phyloP scores from a whole-genome alignment of 2,113 vertebrate species.

The Heteronetta atricapilla region DNA sequence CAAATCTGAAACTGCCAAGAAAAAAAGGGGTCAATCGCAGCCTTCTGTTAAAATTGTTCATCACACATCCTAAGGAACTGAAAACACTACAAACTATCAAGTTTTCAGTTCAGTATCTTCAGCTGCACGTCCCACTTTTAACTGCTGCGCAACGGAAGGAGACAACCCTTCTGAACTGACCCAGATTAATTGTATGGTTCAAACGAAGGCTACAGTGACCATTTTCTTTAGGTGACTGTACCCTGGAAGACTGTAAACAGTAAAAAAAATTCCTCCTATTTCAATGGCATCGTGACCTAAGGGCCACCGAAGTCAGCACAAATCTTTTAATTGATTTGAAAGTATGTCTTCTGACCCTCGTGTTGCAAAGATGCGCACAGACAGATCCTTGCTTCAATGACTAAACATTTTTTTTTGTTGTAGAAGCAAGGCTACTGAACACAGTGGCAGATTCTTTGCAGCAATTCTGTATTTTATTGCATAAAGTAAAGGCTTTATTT shows the following conservation, averaged over 20 bases:
- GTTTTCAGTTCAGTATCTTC: neutral
- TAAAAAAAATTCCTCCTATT: neutral
- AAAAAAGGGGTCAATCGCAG: neutral
- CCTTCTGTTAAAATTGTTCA: neutral
- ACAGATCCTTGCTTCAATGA: neutral
- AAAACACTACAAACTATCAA: neutral
- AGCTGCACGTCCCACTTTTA: neutral
- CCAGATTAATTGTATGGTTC: neutral
- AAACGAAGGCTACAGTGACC: neutral
- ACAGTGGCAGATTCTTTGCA: neutral
- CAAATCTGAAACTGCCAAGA: neutral
- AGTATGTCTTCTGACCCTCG: neutral
- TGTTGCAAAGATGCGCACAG: neutral
- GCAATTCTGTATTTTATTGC: neutral
- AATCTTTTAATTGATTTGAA: conserved; percentile 8
- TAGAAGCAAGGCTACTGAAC: neutral
- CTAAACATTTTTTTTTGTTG: neutral
- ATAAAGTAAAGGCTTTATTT: neutral
- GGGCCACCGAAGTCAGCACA: neutral
- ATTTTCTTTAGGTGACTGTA: neutral
- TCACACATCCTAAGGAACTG: neutral
- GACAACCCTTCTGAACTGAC: neutral
- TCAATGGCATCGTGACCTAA: neutral
- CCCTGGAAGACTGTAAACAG: neutral
- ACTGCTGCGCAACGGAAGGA: neutral